phyloP scores from a whole-genome alignment of 2,113 vertebrate genomes.

The Melanerpes formicivorus region DNA sequence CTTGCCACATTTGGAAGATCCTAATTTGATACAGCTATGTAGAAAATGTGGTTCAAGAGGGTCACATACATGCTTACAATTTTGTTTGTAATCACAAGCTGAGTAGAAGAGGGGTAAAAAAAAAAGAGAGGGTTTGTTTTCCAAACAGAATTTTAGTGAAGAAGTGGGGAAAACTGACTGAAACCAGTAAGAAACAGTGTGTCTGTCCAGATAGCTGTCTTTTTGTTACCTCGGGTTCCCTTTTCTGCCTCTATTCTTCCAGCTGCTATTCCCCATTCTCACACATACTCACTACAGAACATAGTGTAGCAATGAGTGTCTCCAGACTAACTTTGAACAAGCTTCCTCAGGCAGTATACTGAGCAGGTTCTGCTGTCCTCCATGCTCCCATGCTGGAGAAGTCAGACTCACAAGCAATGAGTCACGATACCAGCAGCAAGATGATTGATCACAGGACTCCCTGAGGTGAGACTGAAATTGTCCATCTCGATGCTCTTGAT shows the following conservation, averaged over 20 bases:
- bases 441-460: not conserved
- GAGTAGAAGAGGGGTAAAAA: not conserved
- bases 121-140: not conserved
- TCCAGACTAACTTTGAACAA: not conserved
- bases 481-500: not conserved
- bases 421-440: not conserved
- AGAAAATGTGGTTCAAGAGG: not conserved
- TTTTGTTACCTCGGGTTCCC: not conserved
- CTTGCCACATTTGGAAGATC: not conserved
- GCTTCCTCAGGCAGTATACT: not conserved
- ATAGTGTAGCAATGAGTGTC: fast-evolving
- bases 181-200: not conserved
- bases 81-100: not conserved
- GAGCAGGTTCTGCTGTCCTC: not conserved
- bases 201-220: not conserved
- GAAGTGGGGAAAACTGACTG: not conserved
- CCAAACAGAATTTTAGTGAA: not conserved
- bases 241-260: not conserved
- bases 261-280: not conserved
- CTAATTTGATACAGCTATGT: not conserved
- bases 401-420: not conserved
- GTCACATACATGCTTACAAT: not conserved
- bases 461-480: not conserved
- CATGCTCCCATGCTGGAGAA: not conserved
- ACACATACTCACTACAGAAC: not conserved